Base-by-base conservation (phyloP, 2,888 invertebrate genomes). In the Sinelater perroti region DNA sequence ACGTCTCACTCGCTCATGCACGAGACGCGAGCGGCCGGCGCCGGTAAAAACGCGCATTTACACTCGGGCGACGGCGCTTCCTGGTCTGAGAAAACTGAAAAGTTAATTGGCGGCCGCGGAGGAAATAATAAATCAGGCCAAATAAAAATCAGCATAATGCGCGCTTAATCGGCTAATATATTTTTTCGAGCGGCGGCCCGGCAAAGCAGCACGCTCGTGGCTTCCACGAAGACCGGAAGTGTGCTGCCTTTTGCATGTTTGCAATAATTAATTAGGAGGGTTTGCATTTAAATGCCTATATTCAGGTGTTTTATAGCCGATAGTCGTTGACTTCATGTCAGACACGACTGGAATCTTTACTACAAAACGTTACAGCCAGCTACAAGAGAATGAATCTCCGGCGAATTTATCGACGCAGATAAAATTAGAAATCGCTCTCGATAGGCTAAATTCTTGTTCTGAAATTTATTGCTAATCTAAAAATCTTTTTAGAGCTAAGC, bases 201-300 rank as follows among this genome's bases (percentile, higher is more conserved):
- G 14, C n/a, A 1, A 33, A 33, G 16, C 14, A 33, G 33, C 8
- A 16, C 7, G 10, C 31, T n/a, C 28, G 5, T n/a, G n/a, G 38
- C 21, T 38, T 18, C 20, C 21, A 6, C 10, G 20, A 38, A 38
- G 10, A 20, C 18, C 38, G 38, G 38, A 38, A 38, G 14, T 40
- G 14, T 40, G 10, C 18, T 13, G 10, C 6, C 20, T 40, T n/a
- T 24, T 40, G 14, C 13, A 40, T 40, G 40, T 24, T 14, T 24
- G 38, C 11, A 40, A 40, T 40, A 40, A 40, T 40, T 38, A 38
- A 38, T 38, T 40, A 40, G 24, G n/a, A 3, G n/a, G 14, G 24
- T 40, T 40, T 40, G 40, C 40, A 40, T 40, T 40, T 40, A 40
- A 20, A 24, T 40, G 7, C 18, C 13, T 20, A 38, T 38, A 38